Base-by-base conservation (phyloP, 2,797 vertebrate species). In the Alca torda region DNA sequence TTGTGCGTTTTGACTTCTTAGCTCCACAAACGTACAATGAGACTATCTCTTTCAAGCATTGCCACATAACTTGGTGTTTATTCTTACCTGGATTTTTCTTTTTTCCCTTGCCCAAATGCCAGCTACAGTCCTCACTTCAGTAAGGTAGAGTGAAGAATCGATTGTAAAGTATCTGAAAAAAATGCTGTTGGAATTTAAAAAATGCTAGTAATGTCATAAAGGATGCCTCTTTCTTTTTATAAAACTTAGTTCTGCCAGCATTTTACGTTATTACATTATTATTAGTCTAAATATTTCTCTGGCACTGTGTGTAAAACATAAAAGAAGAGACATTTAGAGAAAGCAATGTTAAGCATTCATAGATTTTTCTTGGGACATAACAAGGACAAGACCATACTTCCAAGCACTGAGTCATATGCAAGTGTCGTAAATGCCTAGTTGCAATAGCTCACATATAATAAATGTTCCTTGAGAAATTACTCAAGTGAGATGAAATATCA, bases 1-100 rank as follows among this genome's bases (percentile, higher is more conserved):
- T 96, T 97, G 88, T 86, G 74, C 28, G 18, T 19, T 91, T 95
- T 89, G 89, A 88, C 26, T 84, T 96, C 84, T 90, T 83, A 88
- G 65, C 75, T 95, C 75, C 70, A 63, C 77, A 93, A 95, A 92
- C 3, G 1, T 51, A 35, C 75, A 84, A 84, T 90, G 79, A 65
- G 64, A 90, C 51, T 63, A 33, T 25, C 19, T 77, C 30, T 87
- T 74, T 68, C 67, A 85, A 60, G 7, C 41, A 23, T 46, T 78
- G 81, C 35, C n/a, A n/a, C 14, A 9, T 35, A 76, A 20, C 18
- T 54, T 94, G 25, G 19, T 78, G 51, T 51, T 89, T 95, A 81
- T n/a, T 92, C 80, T 82, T 72, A 41, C 24, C 21, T 46, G 46
- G 5, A 35, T 48, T 83, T 68, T 81, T 86, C 25, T 26, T 63